Evolutionary conservation across 2,888 invertebrate species (phyloP), one percentile per base, ranked within the genome.

Genomic region (Odontothrips loti): DNA sequence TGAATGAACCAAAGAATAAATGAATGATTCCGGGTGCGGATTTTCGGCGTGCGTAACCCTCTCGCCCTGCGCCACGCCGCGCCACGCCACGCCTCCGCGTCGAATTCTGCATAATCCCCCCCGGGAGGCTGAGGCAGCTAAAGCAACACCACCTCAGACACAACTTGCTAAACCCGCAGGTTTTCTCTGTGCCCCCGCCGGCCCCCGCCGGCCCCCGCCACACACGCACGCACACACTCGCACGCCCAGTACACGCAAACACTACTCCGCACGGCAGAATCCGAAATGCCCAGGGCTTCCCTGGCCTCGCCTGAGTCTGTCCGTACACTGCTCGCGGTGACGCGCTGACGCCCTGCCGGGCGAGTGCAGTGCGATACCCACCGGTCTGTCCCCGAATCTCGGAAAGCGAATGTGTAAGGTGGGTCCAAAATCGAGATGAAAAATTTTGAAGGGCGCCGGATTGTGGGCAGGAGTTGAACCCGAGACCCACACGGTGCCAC

Each of bases 61-160:
- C 58, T 6, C 17, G 58, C 58, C 58, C 17, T 23, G n/a, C 23
- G 68, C 68, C 68, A n/a, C 11, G 23, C 10, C 58, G n/a, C 68
- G 68, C 9, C 68, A 11, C n/a, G 68, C 80, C 79, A 80, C 51
- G 79, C 68, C 58, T 79, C 78, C 79, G 81, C 79, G 63, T 47
- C 80, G 82, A 82, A 83, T 82, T 83, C 83, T 83, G 83, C 83
- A 83, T 83, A 82, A 82, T 81, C 83, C 82, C 79, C 80, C 82
- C 80, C 82, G 51, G 79, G 68, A 81, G 58, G 29, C 47, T 75
- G 82, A 80, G 79, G 80, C 68, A 58, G 83, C 82, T 82, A 83
- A 83, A 82, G 68, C 68, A 68, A 68, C 68, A 68, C 68, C 23
- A 68, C 68, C 68, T 68, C 68, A 58, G 58, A 58, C 58, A 58